phyloP scores from a whole-genome alignment of 2,888 invertebrate genomes.

The Hofmannophila pseudospretella region DNA sequence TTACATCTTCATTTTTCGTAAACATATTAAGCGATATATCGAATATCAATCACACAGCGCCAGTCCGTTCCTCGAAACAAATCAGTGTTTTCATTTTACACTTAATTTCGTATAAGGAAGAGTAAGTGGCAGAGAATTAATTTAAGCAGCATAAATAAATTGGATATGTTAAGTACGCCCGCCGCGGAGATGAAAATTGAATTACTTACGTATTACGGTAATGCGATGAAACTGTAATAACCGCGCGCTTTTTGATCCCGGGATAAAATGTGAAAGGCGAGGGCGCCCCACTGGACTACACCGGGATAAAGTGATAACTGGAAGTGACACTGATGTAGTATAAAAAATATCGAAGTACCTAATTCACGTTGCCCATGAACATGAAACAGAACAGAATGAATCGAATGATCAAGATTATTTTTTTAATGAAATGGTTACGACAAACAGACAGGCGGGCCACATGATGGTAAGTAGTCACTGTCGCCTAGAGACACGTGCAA shows the following conservation, averaged over 20 bases:
- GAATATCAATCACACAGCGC: no score
- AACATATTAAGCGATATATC: no score
- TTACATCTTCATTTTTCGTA: no score
- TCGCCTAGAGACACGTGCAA: no score
- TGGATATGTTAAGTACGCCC: constrained; percentile 33
- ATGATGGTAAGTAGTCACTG: no score
- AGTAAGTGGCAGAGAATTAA: constrained; percentile 39
- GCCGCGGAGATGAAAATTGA: constrained; percentile 44
- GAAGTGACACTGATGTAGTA: no score
- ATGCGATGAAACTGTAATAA: constrained; percentile 53
- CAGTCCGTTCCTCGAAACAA: background rate
- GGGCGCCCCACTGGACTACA: constrained; percentile 39
- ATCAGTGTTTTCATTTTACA: background rate
- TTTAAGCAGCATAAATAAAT: constrained; percentile 47
- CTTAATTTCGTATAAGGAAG: background rate
- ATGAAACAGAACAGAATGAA: no score
- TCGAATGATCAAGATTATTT: no score
- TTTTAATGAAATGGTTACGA: no score
- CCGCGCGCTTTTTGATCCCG: constrained; percentile 51
- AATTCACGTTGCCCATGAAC: no score
- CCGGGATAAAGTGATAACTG: constrained; percentile 15
- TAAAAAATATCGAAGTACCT: no score
- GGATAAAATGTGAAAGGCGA: constrained; percentile 46
- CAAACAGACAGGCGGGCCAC: no score
- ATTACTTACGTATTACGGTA: constrained; percentile 48